These are phyloP conservation scores for Channa maculata DNA, from an alignment of 2,113 vertebrate genomes.

Conservation along the genomic window DNA sequence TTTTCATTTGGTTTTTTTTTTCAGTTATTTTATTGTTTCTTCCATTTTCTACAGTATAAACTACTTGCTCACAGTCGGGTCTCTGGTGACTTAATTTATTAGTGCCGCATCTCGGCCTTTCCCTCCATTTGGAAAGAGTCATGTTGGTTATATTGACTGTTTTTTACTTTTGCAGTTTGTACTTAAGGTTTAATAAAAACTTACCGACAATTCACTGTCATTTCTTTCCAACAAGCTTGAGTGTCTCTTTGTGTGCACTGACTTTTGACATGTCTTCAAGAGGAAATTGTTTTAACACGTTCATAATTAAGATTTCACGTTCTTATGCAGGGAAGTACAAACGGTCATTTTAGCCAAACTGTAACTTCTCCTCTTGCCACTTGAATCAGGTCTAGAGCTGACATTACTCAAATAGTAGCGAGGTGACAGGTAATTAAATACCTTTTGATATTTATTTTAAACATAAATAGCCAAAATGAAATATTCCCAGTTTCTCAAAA, in stretches of 20 bases:
- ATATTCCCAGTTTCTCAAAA: too few species aligned
- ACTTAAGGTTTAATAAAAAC: slow-evolving; percentile 99
- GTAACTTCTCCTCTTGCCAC: too few species aligned
- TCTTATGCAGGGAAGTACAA: neutral
- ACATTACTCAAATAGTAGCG: too few species aligned
- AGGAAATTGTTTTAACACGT: neutral
- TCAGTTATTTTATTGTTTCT: slow-evolving; percentile 85
- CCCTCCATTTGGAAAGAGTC: slow-evolving; percentile 88
- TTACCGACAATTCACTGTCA: slow-evolving; percentile 89
- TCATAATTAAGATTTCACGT: neutral
- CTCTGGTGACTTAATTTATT: slow-evolving; percentile 99
- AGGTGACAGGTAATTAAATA: too few species aligned
- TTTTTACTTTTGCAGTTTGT: slow-evolving; percentile 99
- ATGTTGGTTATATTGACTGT: slow-evolving; percentile 97
- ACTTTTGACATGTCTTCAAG: neutral
- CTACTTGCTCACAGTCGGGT: slow-evolving; percentile 91
- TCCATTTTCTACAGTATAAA: slow-evolving; percentile 93
- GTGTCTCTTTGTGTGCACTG: slow-evolving; percentile 39
- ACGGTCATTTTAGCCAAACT: neutral
- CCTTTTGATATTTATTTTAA: too few species aligned
- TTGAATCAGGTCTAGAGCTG: too few species aligned
- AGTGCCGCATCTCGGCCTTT: slow-evolving; percentile 93
- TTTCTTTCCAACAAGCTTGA: slow-evolving; percentile 62
- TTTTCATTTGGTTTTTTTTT: slow-evolving; percentile 54
- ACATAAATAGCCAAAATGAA: too few species aligned